Percentiles rank a stretch among this genome's conserved stretches.
Evolutionary conservation across 2,888 invertebrate species (phyloP).

Genomic region (Chydorus sphaericus): DNA sequence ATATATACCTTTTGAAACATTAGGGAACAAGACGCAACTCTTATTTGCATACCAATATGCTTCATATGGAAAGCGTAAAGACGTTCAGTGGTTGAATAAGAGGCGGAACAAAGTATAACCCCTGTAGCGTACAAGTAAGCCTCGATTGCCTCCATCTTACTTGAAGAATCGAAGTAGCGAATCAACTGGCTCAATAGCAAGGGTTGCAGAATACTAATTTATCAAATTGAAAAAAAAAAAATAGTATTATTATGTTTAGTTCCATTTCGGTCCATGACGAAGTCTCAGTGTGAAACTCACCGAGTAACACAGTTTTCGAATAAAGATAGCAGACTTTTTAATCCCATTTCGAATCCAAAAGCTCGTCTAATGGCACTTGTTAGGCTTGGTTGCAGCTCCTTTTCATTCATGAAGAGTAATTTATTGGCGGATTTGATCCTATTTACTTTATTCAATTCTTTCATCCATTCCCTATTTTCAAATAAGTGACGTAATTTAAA

Average conservation of each 20-base stretch:
- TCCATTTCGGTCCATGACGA: no score
- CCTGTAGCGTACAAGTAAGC: conserved; percentile 63
- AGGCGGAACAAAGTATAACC: conserved; percentile 54
- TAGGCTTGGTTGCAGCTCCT: no score
- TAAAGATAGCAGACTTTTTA: not conserved
- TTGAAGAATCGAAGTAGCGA: conserved; percentile 44
- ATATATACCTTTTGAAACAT: conserved; percentile 60
- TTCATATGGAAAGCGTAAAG: conserved; percentile 72
- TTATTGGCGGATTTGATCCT: no score
- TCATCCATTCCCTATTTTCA: not conserved
- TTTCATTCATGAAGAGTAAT: no score
- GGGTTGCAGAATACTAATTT: conserved; percentile 45
- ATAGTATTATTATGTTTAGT: not conserved
- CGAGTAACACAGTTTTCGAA: not conserved
- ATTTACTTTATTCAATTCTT: not conserved
- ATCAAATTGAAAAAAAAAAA: not conserved
- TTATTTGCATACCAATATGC: conserved; percentile 56
- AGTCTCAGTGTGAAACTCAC: no score
- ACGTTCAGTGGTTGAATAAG: conserved; percentile 67
- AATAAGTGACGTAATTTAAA: no score
- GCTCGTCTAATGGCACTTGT: not conserved
- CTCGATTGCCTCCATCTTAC: conserved; percentile 34
- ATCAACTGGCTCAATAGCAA: conserved; percentile 47
- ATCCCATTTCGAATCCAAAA: not conserved
- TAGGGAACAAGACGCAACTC: conserved; percentile 65